Conservation (phyloP, 2,113 vertebrate species). For the Sceloporus tristichus region DNA sequence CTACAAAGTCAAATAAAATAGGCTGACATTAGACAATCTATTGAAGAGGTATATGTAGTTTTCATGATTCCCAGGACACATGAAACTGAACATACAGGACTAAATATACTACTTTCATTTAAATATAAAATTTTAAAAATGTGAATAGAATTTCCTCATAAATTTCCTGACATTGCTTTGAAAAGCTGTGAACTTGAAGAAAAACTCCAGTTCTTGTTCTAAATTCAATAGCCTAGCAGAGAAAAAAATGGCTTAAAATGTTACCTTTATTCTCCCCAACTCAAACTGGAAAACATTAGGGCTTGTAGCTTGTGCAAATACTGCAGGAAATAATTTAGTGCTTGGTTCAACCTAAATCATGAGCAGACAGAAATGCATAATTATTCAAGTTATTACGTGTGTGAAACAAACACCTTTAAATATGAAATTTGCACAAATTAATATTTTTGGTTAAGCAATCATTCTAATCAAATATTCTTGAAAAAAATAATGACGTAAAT, state of each 20-base stretch:
- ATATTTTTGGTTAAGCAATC: not conserved
- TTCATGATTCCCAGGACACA: not conserved
- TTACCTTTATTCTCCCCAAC: constrained; percentile 93
- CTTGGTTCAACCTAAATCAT: constrained; percentile 91
- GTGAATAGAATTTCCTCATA: too few species aligned
- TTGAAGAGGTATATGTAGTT: not conserved
- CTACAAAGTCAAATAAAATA: not conserved
- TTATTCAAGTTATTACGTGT: not conserved
- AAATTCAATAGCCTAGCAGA: not conserved
- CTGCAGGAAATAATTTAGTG: constrained; percentile 95
- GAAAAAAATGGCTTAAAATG: constrained; percentile 14
- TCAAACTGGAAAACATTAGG: constrained; percentile 97
- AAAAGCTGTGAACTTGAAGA: not conserved
- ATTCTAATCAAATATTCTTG: not conserved
- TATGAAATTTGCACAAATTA: not conserved
- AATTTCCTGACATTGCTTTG: not conserved
- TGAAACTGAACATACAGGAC: not conserved
- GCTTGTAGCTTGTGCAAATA: constrained; percentile 96
- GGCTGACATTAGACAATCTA: not conserved
- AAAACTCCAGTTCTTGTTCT: not conserved
- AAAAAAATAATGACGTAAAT: constrained; percentile 24
- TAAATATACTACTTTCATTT: not conserved
- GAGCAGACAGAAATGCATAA: constrained; percentile 47
- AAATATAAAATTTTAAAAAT: too few species aligned
- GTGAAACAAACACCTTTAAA: not conserved